These are phyloP conservation scores for Psilanteris sp. DNA, from an alignment of 1,140 invertebrate genomes.

Conservation along the genomic window DNA sequence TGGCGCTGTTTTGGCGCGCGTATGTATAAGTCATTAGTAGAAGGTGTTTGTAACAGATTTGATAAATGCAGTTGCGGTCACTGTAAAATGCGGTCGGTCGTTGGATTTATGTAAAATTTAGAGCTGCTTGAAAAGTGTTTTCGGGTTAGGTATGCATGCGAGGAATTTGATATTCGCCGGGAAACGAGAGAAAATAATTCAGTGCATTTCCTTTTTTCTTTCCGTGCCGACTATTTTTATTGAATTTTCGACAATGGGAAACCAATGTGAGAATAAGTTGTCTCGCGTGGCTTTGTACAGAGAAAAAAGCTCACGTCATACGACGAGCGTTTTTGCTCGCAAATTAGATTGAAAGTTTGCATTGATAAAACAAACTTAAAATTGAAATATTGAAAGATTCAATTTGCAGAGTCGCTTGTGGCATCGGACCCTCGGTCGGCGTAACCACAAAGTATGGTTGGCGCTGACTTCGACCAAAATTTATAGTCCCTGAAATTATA, in stretches of 20 bases:
- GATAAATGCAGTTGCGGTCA: slow-evolving; percentile 48
- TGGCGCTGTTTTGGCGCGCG: slow-evolving; percentile 8
- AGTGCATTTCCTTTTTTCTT: slow-evolving; percentile 2
- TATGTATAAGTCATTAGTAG: slow-evolving; percentile 53
- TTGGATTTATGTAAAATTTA: slow-evolving; percentile 48
- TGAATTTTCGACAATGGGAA: slow-evolving; percentile 26
- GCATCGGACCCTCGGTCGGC: slow-evolving; percentile 12
- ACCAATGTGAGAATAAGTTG: slow-evolving; percentile 33
- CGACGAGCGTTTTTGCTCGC: slow-evolving; percentile 5
- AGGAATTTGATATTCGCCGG: slow-evolving; percentile 23
- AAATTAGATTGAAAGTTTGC: slow-evolving; percentile 54
- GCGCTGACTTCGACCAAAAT: slow-evolving; percentile 22
- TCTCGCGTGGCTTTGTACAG: neutral
- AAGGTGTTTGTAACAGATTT: slow-evolving; percentile 52
- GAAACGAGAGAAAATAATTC: slow-evolving; percentile 9
- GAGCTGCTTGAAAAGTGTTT: slow-evolving; percentile 41
- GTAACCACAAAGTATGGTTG: slow-evolving; percentile 41
- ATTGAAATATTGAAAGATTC: slow-evolving; percentile 52
- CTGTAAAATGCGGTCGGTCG: slow-evolving; percentile 38
- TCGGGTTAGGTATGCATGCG: slow-evolving; percentile 7
- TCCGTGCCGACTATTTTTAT: slow-evolving; percentile 19
- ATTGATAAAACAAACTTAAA: slow-evolving; percentile 54
- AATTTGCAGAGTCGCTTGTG: slow-evolving; percentile 35
- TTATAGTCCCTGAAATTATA: slow-evolving; percentile 35
- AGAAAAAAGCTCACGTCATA: slow-evolving; percentile 10